These are phyloP conservation scores for Molorchus minor DNA, from an alignment of 2,888 invertebrate genomes.

Conservation along the genomic window DNA sequence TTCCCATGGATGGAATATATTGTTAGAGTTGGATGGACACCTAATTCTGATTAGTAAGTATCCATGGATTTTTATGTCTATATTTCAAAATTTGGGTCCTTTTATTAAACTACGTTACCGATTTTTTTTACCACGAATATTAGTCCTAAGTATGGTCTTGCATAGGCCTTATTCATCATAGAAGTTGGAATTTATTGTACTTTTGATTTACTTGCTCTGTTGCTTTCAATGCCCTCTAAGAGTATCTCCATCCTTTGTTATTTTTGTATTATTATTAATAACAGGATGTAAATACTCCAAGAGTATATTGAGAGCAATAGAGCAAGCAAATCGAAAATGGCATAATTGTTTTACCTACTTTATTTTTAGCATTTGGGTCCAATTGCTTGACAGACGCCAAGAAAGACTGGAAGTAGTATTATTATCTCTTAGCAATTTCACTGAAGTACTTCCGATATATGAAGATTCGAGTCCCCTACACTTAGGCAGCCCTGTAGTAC, in stretches of 20 bases:
- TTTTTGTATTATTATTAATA: not conserved
- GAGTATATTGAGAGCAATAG: not conserved
- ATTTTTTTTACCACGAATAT: too few relatives aligned
- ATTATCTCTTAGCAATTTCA: slow-evolving; percentile 82
- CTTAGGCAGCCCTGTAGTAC: slow-evolving; percentile 64
- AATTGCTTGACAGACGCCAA: slow-evolving; percentile 88
- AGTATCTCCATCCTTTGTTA: not conserved
- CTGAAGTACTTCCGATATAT: slow-evolving; percentile 67
- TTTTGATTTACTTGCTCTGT: too few relatives aligned
- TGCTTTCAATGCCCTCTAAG: too few relatives aligned
- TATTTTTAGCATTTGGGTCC: slow-evolving; percentile 83
- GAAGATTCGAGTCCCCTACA: slow-evolving; percentile 57
- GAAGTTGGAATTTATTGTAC: too few relatives aligned
- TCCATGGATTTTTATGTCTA: not conserved
- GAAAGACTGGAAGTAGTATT: slow-evolving; percentile 84
- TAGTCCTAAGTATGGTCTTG: too few relatives aligned
- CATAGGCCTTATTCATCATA: too few relatives aligned
- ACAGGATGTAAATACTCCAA: too few relatives aligned
- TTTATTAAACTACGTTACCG: too few relatives aligned
- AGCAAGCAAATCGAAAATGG: too few relatives aligned
- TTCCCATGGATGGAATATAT: slow-evolving; percentile 97
- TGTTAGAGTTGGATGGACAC: slow-evolving; percentile 94
- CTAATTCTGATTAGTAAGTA: slow-evolving; percentile 85
- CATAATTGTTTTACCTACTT: not conserved
- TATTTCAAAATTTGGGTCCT: not conserved